Base-by-base conservation (phyloP, 2,113 vertebrate genomes). In the Rousettus leschenaultii region DNA sequence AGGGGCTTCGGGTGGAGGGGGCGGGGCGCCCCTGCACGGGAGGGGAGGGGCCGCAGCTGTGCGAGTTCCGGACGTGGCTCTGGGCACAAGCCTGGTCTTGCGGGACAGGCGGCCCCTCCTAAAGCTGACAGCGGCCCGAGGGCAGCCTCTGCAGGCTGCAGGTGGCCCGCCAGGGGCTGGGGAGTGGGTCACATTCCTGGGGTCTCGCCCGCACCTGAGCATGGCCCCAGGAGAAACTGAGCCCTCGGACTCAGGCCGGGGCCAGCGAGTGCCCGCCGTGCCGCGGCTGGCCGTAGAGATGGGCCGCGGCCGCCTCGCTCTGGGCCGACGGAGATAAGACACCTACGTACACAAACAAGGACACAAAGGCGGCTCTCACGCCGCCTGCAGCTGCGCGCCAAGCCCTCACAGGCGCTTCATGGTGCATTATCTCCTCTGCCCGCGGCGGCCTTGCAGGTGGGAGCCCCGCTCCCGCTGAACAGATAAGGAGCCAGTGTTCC, bases 111-210 rank as follows among this genome's bases (percentile, higher is more conserved):
- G 0, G 86, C 79, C 96, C 96, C 92, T 95, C 94, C 95, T 1
- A 35, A n/a, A 24, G 88, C 96, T 95, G 94, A 97, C 96, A 97
- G 77, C 95, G 5, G 80, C 57, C 57, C 68, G 15, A 0, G 43
- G 88, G 95, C 40, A 1, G 57, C 89, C 80, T 96, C 86, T 80
- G 45, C 12, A 7, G 88, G 78, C 61, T 87, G 96, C 97, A 97
- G 96, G 96, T 95, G 97, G 97, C 95, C 94, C 86, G 13, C 95
- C 43, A 0, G 18, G 18, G 95, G 45, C 82, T 48, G 12, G 68
- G 89, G 95, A 83, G 95, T 43, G 19, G 85, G 92, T 93, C 3
- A 30, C 96, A 98, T 97, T 97, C 97, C 96, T 95, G 85, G 91
- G 53, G 91, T 48, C 94, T 95, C 87, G 3, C 71, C 65, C 8